Evolutionary conservation across 2,113 vertebrate species (phyloP), one percentile per base, ranked within the genome.

Genomic region (Peromyscus polionotus): DNA sequence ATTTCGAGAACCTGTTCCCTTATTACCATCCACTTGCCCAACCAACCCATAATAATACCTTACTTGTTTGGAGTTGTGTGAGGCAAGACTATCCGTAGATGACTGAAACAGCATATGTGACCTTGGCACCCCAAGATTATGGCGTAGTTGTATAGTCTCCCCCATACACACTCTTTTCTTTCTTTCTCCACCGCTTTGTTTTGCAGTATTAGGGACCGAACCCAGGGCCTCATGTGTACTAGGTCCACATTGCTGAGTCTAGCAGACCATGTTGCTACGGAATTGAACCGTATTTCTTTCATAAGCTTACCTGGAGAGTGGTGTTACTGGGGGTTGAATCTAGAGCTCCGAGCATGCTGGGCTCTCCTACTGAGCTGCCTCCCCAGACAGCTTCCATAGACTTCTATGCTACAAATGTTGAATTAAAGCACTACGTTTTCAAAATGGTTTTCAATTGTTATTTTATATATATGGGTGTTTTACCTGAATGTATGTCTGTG

Each of bases 331-430:
- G 24, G 42, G 0, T 20, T 67, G 83, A 67, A 19, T 20, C 83
- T 33, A 48, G 83, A 33, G 83, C 28, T 45, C 33, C 26, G 2
- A 12, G 7, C 28, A 17, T 54, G 14, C 76, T 33, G 11, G 26
- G 26, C 39, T 85, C 26, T 20, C 19, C 83, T 10, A 20, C 26
- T 45, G 39, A 45, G 61, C 42, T 45, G 22, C 28, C 17, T 33
- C 61, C 24, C 42, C 16, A 20, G 94, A 68, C 94, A 80, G 39
- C 19, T 51, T 86, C 63, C 17, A 16, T 54, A 33, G 70, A 79
- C 80, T 92, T 97, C 31, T 68, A 81, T 63, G 51, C 45, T 95
- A 57, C 57, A 96, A 86, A 45, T 97, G 63, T 65, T 73, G 81
- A 83, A 67, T 73, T 70, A 39, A 73, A 89, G 7, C 33, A 24